Percentiles rank a stretch among this genome's conserved stretches.
Conservation (phyloP, 2,113 vertebrate genomes). For the Microtus pennsylvanicus region DNA sequence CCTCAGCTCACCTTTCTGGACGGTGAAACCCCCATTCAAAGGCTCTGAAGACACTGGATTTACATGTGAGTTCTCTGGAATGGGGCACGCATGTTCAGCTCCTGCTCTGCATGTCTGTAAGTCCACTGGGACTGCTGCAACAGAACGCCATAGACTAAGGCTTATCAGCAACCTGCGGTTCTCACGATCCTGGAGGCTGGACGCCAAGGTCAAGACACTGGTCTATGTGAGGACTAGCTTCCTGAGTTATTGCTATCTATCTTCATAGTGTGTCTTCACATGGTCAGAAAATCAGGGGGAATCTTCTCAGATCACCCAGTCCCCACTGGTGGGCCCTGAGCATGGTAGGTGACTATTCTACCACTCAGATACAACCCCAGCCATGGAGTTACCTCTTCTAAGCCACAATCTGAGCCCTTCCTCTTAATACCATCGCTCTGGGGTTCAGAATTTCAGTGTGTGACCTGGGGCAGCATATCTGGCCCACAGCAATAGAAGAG, state of each 20-base stretch:
- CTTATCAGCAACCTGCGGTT: background rate
- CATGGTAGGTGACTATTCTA: background rate
- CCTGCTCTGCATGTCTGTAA: too few species aligned
- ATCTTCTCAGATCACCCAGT: background rate
- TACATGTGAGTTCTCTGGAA: background rate
- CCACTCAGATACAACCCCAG: too few species aligned
- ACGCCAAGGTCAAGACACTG: background rate
- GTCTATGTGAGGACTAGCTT: background rate
- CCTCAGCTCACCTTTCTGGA: accelerated
- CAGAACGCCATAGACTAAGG: accelerated
- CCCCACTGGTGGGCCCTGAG: background rate
- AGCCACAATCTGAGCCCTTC: background rate
- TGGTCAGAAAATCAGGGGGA: background rate
- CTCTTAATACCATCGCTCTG: background rate
- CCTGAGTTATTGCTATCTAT: background rate
- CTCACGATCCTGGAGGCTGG: background rate
- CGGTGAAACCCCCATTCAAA: background rate
- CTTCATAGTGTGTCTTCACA: background rate
- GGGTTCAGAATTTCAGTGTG: background rate
- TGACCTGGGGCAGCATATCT: background rate
- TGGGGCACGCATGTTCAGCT: too few species aligned
- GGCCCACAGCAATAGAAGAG: background rate
- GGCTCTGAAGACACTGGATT: background rate
- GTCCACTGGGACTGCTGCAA: too few species aligned
- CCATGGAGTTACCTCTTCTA: background rate